Evolutionary conservation across 2,113 vertebrate species (phyloP).

Genomic region (Rallus limicola): DNA sequence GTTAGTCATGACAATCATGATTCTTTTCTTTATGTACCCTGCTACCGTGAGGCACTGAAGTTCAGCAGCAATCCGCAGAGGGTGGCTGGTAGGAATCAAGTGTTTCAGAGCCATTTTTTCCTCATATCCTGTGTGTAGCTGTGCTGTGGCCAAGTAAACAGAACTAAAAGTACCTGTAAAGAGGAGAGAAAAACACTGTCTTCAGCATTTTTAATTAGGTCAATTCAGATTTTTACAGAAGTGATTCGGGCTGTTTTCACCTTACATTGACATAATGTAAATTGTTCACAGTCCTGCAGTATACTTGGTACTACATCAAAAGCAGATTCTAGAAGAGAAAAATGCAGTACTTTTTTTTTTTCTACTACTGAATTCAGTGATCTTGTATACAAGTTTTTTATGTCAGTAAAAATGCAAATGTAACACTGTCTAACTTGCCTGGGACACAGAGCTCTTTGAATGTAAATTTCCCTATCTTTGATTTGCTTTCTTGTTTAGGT

Average conservation of each 20-base stretch:
- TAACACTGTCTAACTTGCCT: constrained; percentile 61
- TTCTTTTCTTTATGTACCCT: constrained; percentile 79
- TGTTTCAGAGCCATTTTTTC: constrained; percentile 95
- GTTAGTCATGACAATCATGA: not conserved
- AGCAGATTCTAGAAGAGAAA: constrained; percentile 3
- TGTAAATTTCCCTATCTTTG: constrained; percentile 58
- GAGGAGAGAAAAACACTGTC: not conserved
- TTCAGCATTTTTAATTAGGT: constrained; percentile 50
- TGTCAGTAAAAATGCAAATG: constrained; percentile 66
- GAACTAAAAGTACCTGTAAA: constrained; percentile 95
- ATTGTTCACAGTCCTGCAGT: not conserved
- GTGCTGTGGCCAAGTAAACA: constrained; percentile 92
- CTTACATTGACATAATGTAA: not conserved
- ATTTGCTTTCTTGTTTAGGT: constrained; percentile 67
- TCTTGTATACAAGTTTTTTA: constrained; percentile 64
- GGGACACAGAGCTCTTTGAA: constrained; percentile 61
- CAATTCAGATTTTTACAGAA: constrained; percentile 4
- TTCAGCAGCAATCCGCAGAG: constrained; percentile 93
- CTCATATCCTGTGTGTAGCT: constrained; percentile 81
- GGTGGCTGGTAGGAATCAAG: constrained; percentile 96
- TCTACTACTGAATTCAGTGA: constrained; percentile 32
- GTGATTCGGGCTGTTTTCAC: not conserved
- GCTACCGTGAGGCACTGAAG: constrained; percentile 94
- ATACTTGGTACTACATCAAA: constrained; percentile 40
- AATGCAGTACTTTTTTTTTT: not conserved